These are phyloP conservation scores for Matsumurasca onukii DNA, from an alignment of 1,140 invertebrate species.

Conservation along the genomic window DNA sequence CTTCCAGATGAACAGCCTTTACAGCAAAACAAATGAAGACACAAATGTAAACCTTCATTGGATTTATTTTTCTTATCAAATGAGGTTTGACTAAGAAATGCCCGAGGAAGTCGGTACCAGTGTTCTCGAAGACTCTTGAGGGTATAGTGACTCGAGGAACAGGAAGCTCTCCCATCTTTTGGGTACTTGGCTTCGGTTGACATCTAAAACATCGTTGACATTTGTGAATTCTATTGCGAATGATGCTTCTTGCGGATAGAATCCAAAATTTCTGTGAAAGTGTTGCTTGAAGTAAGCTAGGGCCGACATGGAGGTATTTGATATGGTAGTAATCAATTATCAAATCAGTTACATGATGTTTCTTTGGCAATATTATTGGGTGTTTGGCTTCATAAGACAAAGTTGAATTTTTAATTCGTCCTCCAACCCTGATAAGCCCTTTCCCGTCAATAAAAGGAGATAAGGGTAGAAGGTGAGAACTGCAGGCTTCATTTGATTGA, in stretches of 20 bases:
- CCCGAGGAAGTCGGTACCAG: background rate
- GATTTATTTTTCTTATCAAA: slow-evolving; percentile 32
- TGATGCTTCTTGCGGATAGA: background rate
- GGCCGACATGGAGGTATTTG: background rate
- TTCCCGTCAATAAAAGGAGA: too few relatives aligned
- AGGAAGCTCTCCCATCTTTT: background rate
- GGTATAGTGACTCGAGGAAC: background rate
- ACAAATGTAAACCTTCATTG: slow-evolving; percentile 47
- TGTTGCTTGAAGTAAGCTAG: background rate
- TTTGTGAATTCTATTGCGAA: background rate
- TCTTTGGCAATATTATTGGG: slow-evolving; percentile 2
- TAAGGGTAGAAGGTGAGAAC: too few relatives aligned
- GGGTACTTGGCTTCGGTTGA: background rate
- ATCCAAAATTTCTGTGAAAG: background rate
- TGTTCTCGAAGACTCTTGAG: background rate
- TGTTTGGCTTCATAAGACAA: slow-evolving; percentile 2
- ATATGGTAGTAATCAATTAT: background rate
- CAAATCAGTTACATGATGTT: background rate
- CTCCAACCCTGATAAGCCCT: too few relatives aligned
- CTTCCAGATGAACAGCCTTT: slow-evolving; percentile 48
- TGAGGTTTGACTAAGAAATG: background rate
- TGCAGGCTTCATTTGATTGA: too few relatives aligned
- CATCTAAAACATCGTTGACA: background rate
- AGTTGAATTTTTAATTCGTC: too few relatives aligned
- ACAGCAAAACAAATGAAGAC: slow-evolving; percentile 49